Evolutionary conservation across 1,140 invertebrate species (phyloP).

Genomic region (Drosophila sturtevanti): DNA sequence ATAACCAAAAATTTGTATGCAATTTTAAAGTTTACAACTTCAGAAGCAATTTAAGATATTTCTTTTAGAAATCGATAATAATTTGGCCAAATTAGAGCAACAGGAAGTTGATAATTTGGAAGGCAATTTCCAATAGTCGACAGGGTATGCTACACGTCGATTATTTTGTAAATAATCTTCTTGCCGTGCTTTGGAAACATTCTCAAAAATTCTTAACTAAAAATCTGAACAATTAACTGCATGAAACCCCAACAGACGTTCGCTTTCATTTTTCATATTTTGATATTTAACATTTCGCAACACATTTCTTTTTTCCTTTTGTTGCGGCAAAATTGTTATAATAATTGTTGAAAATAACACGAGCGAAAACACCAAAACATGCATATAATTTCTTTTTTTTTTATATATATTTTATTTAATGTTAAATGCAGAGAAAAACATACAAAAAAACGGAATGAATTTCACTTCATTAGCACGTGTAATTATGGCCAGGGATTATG

Average conservation of each 20-base stretch:
- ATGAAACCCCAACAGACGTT: conserved; percentile 42
- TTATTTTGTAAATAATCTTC: conserved; percentile 17
- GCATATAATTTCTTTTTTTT: neutral
- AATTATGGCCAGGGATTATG: conserved; percentile 61
- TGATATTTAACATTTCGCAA: conserved; percentile 8
- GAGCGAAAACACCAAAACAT: conserved; percentile 23
- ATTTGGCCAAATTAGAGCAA: too few species aligned
- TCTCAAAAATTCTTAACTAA: neutral
- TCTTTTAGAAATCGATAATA: too few species aligned
- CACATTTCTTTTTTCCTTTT: conserved; percentile 15
- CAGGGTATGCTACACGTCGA: neutral
- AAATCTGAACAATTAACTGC: conserved; percentile 59
- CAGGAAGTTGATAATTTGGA: too few species aligned
- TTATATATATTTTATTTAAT: conserved; percentile 34
- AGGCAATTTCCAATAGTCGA: neutral
- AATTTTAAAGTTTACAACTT: too few species aligned
- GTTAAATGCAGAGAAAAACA: conserved; percentile 59
- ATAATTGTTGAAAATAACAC: conserved; percentile 3
- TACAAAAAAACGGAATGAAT: conserved; percentile 31
- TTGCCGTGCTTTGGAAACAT: conserved; percentile 35
- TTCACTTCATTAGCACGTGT: conserved; percentile 70
- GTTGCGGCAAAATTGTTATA: conserved; percentile 10
- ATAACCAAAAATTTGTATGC: too few species aligned
- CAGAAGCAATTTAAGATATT: too few species aligned
- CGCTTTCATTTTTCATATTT: conserved; percentile 11